Percentiles rank a stretch among this genome's conserved stretches.
phyloP scores from a whole-genome alignment of 2,888 invertebrate genomes.

The Xanthia togata region DNA sequence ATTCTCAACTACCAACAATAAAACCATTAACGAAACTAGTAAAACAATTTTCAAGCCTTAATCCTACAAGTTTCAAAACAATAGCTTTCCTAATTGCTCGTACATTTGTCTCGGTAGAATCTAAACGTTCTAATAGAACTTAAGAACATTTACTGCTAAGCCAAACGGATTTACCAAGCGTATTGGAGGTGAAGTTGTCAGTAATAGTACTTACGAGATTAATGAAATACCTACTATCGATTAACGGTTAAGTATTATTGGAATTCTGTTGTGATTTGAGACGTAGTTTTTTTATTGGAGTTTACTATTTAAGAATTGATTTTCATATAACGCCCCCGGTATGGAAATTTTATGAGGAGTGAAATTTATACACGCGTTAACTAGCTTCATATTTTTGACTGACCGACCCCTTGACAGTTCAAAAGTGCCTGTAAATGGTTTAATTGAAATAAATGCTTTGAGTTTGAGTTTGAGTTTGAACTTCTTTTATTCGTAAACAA shows the following conservation, averaged over 20 bases:
- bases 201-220: conserved; percentile 35
- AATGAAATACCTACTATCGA: conserved; percentile 11
- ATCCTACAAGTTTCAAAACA: conserved; percentile 13
- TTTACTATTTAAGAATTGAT: too few species aligned
- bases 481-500: too few species aligned
- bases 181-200: conserved; percentile 6
- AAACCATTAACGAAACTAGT: conserved; percentile 21
- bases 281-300: too few species aligned
- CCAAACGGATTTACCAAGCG: conserved; percentile 25
- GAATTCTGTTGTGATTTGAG: neutral
- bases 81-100: conserved; percentile 38
- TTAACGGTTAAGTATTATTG: conserved; percentile 15
- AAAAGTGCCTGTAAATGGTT: too few species aligned
- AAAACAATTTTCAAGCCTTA: conserved; percentile 31
- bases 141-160: conserved; percentile 19
- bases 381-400: too few species aligned
- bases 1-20: conserved; percentile 12
- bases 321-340: too few species aligned
- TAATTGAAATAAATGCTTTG: too few species aligned
- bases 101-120: conserved; percentile 42
- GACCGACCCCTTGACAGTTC: too few species aligned
- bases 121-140: conserved; percentile 11
- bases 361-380: too few species aligned
- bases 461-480: too few species aligned
- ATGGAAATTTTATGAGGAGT: too few species aligned